Evolutionary conservation across 2,888 invertebrate species (phyloP), one percentile per base, ranked within the genome.

Genomic region (Acanthococcus lagerstroemiae): DNA sequence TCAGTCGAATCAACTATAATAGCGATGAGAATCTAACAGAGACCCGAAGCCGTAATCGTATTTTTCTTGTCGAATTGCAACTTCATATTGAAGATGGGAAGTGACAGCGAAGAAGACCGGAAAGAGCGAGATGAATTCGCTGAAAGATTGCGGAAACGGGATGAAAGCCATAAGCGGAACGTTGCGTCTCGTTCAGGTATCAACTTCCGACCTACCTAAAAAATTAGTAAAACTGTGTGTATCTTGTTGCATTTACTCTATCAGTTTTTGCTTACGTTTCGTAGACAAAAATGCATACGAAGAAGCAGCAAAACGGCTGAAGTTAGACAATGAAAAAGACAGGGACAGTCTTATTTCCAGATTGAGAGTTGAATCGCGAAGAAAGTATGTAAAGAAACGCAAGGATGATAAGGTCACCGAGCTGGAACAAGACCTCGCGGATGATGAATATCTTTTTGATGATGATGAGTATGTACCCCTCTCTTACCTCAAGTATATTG

Each of bases 371-470:
- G 89, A 95, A 74, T 96, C 97, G 0, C 83, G 99, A 25, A 80
- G 95, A 55, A 89, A 92, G 73, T 99, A 99, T 76, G 81, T 99
- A 71, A 90, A 90, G 74, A 99, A 97, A 76, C 82, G 99, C 54
- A 95, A 95, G 77, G 92, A 89, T 67, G 97, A 99, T 74, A 99
- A 99, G 79, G 84, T 97, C 37, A 84, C 88, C 9, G 96, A 99
- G 76, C 78, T 99, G 58, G 96, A 96, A 78, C 90, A 88, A 5
- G 95, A 95, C 74, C 90, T 99, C 67, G 79, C 85, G 55, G 99
- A 99, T 77, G 99, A 99, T 79, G 95, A 96, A 77, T 93, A 90
- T 75, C 81, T 96, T 0, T 99, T 96, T 77, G 87, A 89, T 63
- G 90, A 91, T 69, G 84, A 86, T 74, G 82, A 87, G 88, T 93